Evolutionary conservation across 2,797 vertebrate species (phyloP).

Genomic region (Sciaenops ocellatus): DNA sequence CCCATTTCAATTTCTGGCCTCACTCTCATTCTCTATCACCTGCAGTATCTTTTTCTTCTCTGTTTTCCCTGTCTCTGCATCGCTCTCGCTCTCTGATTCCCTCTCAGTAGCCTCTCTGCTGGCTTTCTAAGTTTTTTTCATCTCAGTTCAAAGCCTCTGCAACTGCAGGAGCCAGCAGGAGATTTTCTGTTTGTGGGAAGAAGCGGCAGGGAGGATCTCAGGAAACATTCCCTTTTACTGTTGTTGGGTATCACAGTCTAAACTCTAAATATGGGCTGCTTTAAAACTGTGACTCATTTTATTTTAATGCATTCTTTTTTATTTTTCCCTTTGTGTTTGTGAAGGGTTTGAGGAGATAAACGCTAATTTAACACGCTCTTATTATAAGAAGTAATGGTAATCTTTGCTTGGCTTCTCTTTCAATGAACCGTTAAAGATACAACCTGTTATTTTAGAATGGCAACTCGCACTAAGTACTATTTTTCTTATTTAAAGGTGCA

Average conservation of each 20-base stretch:
- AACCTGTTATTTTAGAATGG: constrained; percentile 42
- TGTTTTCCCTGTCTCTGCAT: constrained; percentile 49
- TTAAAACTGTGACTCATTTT: constrained; percentile 60
- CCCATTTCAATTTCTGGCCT: constrained; percentile 57
- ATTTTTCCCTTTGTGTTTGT: constrained; percentile 49
- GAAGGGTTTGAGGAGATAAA: constrained; percentile 46
- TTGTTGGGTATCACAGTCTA: constrained; percentile 67
- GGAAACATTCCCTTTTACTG: constrained; percentile 72
- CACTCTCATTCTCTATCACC: constrained; percentile 63
- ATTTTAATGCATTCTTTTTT: constrained; percentile 62
- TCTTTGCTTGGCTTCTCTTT: constrained; percentile 21
- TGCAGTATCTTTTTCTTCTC: constrained; percentile 60
- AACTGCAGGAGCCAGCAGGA: constrained; percentile 79
- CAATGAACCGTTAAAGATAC: constrained; percentile 38
- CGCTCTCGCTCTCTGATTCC: constrained; percentile 57
- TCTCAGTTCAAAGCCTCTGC: constrained; percentile 81
- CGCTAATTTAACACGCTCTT: constrained; percentile 39
- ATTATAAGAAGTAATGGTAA: constrained; percentile 38
- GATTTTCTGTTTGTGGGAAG: constrained; percentile 79
- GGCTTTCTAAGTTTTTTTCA: constrained; percentile 71
- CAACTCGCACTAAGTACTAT: constrained; percentile 13
- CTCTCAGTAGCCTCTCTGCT: constrained; percentile 68
- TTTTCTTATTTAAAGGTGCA: constrained; percentile 12
- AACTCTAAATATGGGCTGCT: constrained; percentile 67
- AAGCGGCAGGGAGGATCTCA: constrained; percentile 73